These are phyloP conservation scores for Brachionus koreanus DNA, from an alignment of 1,140 invertebrate species.

Conservation along the genomic window DNA sequence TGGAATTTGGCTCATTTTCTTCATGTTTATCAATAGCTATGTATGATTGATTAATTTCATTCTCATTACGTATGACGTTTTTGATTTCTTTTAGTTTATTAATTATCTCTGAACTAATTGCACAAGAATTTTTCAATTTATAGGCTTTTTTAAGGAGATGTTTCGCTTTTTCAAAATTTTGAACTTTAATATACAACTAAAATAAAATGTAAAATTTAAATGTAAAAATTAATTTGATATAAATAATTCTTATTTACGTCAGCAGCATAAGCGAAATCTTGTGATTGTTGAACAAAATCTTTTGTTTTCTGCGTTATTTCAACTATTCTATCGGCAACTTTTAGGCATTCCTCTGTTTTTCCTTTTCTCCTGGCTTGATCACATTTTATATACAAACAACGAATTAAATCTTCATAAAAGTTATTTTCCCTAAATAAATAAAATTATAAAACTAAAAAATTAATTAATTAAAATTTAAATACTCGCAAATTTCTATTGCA, in stretches of 20 bases:
- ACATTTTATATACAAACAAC: constrained; percentile 43
- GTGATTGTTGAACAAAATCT: constrained; percentile 39
- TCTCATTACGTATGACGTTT: background rate
- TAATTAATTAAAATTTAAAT: background rate
- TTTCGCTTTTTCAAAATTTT: constrained; percentile 44
- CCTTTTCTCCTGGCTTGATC: constrained; percentile 37
- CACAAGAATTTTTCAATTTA: background rate
- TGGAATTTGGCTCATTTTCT: background rate
- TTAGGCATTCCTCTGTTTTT: constrained; percentile 3
- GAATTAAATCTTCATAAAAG: constrained; percentile 34
- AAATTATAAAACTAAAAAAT: background rate
- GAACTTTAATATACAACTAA: constrained; percentile 36
- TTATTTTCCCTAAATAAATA: background rate
- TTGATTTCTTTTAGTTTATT: constrained; percentile 33
- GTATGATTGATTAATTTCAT: background rate
- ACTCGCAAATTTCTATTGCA: constrained; percentile 40
- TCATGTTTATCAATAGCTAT: background rate
- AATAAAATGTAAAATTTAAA: background rate
- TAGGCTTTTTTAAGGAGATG: constrained; percentile 32
- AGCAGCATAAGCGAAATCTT: constrained; percentile 28
- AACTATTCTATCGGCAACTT: constrained; percentile 35
- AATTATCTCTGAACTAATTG: background rate
- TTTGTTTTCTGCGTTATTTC: constrained; percentile 35
- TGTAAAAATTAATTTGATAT: background rate
- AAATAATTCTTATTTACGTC: background rate